Conservation (phyloP, 2,113 vertebrate genomes). For the Sphaerodactylus townsendi region DNA sequence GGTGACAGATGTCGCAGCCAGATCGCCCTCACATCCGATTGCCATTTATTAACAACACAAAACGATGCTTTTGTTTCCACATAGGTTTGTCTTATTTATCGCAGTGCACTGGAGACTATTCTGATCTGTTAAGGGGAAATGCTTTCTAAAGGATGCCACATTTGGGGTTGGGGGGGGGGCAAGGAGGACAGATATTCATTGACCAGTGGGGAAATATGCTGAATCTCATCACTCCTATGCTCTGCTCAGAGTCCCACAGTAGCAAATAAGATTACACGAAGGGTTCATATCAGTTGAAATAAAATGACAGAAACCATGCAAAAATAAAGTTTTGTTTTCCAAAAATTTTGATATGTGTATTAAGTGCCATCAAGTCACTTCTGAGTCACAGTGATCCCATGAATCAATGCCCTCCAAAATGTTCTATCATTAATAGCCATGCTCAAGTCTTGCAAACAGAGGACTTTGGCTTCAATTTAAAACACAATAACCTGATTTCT, state of each 20-base stretch:
- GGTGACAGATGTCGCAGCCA: too few relatives aligned
- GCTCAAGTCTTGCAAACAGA: too few relatives aligned
- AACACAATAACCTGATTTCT: conserved; percentile 28
- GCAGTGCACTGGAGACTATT: neutral
- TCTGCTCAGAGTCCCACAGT: neutral
- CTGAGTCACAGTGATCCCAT: too few relatives aligned
- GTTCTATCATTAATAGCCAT: too few relatives aligned
- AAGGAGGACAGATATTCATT: neutral
- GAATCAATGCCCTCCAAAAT: too few relatives aligned
- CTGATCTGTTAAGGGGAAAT: neutral
- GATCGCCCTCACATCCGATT: too few relatives aligned
- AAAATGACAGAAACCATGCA: neutral
- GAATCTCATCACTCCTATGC: neutral
- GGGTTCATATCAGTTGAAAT: neutral
- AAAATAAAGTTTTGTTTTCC: too few relatives aligned
- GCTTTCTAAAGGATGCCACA: neutral
- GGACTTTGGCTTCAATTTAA: too few relatives aligned
- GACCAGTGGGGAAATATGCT: neutral
- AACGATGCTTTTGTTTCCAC: too few relatives aligned
- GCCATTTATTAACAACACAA: too few relatives aligned
- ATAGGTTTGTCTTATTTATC: neutral
- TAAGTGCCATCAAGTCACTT: too few relatives aligned
- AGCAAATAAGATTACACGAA: neutral
- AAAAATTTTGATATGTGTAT: too few relatives aligned
- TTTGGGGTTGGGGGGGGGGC: neutral